phyloP scores from a whole-genome alignment of 2,113 vertebrate genomes.

The Kryptolebias marmoratus region DNA sequence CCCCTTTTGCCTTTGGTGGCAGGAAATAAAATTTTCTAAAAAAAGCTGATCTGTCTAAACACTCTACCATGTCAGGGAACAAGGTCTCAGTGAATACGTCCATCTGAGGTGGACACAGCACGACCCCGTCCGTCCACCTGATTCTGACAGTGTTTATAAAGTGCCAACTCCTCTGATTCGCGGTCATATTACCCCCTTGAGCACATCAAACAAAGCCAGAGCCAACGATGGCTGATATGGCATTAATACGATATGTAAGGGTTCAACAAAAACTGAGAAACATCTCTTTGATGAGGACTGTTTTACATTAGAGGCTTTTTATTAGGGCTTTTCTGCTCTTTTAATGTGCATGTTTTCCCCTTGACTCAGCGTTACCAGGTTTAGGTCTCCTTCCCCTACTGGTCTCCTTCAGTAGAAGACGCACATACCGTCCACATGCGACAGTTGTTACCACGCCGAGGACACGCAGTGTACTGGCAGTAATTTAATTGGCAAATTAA shows the following conservation, averaged over 20 bases:
- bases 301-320: constrained; percentile 78
- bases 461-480: constrained; percentile 27
- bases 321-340: constrained; percentile 76
- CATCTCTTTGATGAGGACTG: constrained; percentile 78
- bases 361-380: constrained; percentile 74
- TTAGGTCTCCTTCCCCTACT: constrained; percentile 63
- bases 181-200: constrained; percentile 61
- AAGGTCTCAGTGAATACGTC: constrained; percentile 40
- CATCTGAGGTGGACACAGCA: constrained; percentile 59
- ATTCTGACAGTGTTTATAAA: constrained; percentile 75
- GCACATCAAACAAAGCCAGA: constrained; percentile 72
- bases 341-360: constrained; percentile 77
- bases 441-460: constrained; percentile 16
- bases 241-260: constrained; percentile 80
- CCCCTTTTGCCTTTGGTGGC: no score
- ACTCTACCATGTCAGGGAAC: constrained; percentile 33
- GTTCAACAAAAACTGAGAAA: constrained; percentile 73
- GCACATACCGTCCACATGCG: constrained; percentile 49
- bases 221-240: constrained; percentile 72
- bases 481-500: not conserved
- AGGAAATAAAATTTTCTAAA: constrained; percentile 28
- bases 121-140: constrained; percentile 51
- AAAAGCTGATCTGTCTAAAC: constrained; percentile 61
- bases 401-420: constrained; percentile 32
- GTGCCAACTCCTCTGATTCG: constrained; percentile 77